A percentile compares a stretch with the other conserved stretches of the same genome.
Evolutionary conservation across 2,888 invertebrate genomes (phyloP).

Genomic region (Coleophora flavipennella): DNA sequence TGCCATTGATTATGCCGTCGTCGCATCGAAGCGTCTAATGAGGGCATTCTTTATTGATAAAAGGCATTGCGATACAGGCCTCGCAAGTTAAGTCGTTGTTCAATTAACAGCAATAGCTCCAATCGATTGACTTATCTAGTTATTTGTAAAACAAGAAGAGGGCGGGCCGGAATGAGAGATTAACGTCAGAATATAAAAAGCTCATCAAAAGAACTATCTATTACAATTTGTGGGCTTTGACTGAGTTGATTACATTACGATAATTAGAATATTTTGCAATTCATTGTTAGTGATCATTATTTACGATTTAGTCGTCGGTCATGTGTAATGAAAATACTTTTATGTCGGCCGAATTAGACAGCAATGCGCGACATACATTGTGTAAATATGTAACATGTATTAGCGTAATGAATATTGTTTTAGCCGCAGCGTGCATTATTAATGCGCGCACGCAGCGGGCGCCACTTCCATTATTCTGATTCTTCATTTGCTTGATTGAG

Average conservation of each 20-base stretch:
- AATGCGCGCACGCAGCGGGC: constrained; percentile 68
- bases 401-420: constrained; percentile 70
- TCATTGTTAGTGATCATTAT: constrained; percentile 51
- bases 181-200: neutral
- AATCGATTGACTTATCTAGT: constrained; percentile 31
- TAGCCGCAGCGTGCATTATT: constrained; percentile 63
- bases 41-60: constrained; percentile 54
- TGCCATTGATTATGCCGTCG: constrained; percentile 32
- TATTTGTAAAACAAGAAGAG: no score
- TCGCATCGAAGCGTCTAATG: constrained; percentile 27
- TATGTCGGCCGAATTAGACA: constrained; percentile 7
- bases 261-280: constrained; percentile 57
- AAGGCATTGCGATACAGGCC: constrained; percentile 54
- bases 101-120: constrained; percentile 44
- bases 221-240: no score
- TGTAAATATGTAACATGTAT: constrained; percentile 55
- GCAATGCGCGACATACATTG: neutral
- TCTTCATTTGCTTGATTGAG: constrained; percentile 73
- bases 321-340: constrained; percentile 13
- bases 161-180: no score
- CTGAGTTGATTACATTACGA: constrained; percentile 26
- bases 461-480: constrained; percentile 67
- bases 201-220: neutral
- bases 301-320: constrained; percentile 35
- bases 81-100: constrained; percentile 30